Conservation (phyloP, 1,140 invertebrate species). For the Monochamus saltuarius region DNA sequence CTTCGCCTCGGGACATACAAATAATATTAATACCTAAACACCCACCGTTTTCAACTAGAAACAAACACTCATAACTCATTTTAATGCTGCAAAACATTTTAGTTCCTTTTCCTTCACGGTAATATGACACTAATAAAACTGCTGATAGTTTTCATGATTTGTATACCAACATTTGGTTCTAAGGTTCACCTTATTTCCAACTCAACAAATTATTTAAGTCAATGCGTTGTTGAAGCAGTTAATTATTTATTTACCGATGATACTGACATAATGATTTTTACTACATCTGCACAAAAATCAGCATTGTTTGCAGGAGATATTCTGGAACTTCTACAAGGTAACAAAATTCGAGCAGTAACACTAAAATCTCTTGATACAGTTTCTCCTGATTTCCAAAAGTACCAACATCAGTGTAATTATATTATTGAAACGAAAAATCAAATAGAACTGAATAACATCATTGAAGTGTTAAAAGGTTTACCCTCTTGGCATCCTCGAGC, state of each 20-base stretch:
- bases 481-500: constrained; percentile 39
- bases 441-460: constrained; percentile 11
- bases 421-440: constrained; percentile 19
- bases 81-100: no score
- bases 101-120: no score
- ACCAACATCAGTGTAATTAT: neutral
- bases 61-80: no score
- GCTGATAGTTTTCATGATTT: no score
- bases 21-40: no score
- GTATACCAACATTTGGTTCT: no score
- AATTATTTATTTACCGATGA: neutral
- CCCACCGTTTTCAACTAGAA: no score
- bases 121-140: no score
- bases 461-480: constrained; percentile 3
- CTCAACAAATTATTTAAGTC: neutral
- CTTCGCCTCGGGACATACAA: no score
- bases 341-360: neutral
- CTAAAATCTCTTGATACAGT: neutral
- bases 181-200: no score
- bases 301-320: neutral
- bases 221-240: constrained; percentile 4
- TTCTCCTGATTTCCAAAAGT: neutral
- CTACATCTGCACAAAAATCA: neutral
- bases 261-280: neutral
- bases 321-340: neutral